phyloP scores from a whole-genome alignment of 2,797 vertebrate species.

The Pteropus rufus region DNA sequence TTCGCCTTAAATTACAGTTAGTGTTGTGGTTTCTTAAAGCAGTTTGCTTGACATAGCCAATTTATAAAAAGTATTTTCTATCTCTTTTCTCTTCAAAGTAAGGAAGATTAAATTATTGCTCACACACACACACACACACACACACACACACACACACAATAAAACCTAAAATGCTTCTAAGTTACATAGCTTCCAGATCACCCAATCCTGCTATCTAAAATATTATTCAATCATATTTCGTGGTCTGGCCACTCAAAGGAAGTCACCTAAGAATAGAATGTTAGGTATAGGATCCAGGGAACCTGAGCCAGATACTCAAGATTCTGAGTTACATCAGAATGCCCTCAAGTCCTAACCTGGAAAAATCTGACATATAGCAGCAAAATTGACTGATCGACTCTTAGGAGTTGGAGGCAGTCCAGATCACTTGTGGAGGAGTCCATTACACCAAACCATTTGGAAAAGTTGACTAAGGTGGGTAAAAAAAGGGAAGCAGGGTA shows the following conservation, averaged over 20 bases:
- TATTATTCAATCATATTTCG: constrained; percentile 18
- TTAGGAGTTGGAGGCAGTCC: not conserved
- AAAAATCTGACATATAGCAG: not conserved
- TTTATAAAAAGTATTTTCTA: not conserved
- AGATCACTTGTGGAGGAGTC: not conserved
- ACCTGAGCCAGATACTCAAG: not conserved
- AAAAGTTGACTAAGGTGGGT: not conserved
- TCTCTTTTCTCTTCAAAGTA: constrained; percentile 17
- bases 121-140: not conserved
- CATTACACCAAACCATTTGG: not conserved
- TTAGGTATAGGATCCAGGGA: not conserved
- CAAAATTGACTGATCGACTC: not conserved
- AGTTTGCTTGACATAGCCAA: constrained; percentile 4
- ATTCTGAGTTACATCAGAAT: not conserved
- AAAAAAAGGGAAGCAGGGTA: not conserved
- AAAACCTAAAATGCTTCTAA: constrained; percentile 23
- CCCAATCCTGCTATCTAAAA: not conserved
- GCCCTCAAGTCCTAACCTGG: not conserved
- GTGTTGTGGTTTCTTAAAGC: constrained; percentile 23
- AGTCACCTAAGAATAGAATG: not conserved
- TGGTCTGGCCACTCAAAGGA: not conserved
- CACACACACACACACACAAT: not conserved
- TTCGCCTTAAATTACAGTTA: constrained; percentile 25
- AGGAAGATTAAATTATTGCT: not conserved
- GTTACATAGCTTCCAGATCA: not conserved